phyloP scores from a whole-genome alignment of 1,140 invertebrate genomes.

The Zaprionus gabonicus region DNA sequence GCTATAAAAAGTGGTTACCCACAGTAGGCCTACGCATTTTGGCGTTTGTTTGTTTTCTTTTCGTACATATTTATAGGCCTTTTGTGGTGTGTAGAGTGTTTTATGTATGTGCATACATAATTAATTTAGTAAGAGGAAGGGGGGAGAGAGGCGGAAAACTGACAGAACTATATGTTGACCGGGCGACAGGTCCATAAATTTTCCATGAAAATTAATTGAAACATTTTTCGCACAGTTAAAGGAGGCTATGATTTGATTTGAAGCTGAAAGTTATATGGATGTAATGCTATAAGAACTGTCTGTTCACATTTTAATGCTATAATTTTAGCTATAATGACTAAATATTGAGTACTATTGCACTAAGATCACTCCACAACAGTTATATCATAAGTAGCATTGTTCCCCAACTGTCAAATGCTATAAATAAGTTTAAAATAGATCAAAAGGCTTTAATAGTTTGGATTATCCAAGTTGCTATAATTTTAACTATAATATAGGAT shows the following conservation, averaged over 20 bases:
- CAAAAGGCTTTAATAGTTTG: too few relatives aligned
- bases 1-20: neutral
- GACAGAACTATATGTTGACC: neutral
- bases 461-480: too few relatives aligned
- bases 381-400: too few relatives aligned
- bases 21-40: neutral
- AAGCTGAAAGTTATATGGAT: too few relatives aligned
- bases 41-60: neutral
- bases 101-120: slow-evolving; percentile 3
- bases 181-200: neutral
- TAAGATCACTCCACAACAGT: neutral
- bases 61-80: neutral
- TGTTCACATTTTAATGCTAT: too few relatives aligned
- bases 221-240: neutral
- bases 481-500: too few relatives aligned
- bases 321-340: neutral
- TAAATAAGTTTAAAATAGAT: too few relatives aligned
- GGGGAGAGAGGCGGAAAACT: neutral
- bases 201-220: neutral
- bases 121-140: neutral
- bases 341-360: neutral
- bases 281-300: too few relatives aligned
- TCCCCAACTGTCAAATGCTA: too few relatives aligned
- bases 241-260: too few relatives aligned
- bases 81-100: neutral